Evolutionary conservation across 2,888 invertebrate genomes (phyloP), one percentile per base, ranked within the genome.

Genomic region (Allophyes oxyacanthae): DNA sequence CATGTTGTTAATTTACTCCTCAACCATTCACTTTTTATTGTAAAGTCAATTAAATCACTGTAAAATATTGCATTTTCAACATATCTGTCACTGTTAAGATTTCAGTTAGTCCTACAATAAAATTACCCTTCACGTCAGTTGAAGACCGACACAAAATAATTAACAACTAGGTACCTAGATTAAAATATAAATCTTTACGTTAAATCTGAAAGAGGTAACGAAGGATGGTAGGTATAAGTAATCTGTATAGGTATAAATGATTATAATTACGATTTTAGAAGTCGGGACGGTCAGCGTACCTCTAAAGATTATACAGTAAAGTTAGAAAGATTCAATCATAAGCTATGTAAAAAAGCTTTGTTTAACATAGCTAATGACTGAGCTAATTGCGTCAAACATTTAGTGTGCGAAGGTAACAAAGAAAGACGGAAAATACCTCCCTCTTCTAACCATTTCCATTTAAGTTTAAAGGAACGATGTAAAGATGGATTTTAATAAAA

Each of bases 401-500:
- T 50, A 14, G 28, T 28, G 45, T 56, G 11, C 26, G 48, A 61
- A 46, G 59, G 56, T 58, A 50, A 50, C 48, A 50, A 53, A 51
- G 34, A 54, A 64, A 55, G 52, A 59, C 13, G 57, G 68, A 25
- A 48, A 53, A 68, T 65, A 64, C 51, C 66, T 64, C 44, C 54
- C 48, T 61, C 62, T 50, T 54, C 60, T 62, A 56, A 69, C 43
- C 51, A 73, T 69, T 71, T 71, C 67, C 67, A 62, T 70, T 55
- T 69, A 69, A 64, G 69, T 72, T 65, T 67, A 70, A 70, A 60
- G 58, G 78, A 76, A 78, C 74, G 76, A 76, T 76, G 77, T 78
- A 74, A 80, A 71, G 72, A 77, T 76, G 78, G 81, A 84, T 85
- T 88, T 89, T 86, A 89, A 85, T 89, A 89, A 87, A 89, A 82